phyloP scores from a whole-genome alignment of 1,140 invertebrate genomes.

The Theocolax elegans region DNA sequence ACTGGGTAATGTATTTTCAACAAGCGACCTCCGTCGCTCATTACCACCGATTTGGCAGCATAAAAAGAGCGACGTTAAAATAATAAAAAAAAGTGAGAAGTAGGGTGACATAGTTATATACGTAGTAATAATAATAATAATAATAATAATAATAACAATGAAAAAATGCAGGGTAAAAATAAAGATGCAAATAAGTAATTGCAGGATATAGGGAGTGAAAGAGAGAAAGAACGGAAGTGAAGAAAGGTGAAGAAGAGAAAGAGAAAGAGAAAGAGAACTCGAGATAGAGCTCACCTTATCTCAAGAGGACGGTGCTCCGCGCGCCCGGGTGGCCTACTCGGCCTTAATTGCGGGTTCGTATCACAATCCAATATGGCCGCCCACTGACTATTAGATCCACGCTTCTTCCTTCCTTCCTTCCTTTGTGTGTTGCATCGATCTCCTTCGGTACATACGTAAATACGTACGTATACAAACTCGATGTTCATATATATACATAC shows the following conservation, averaged over 20 bases:
- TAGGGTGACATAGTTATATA: background rate
- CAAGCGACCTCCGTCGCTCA: too few relatives aligned
- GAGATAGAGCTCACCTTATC: constrained; percentile 59
- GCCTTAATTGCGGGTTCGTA: constrained; percentile 66
- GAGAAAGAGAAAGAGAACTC: background rate
- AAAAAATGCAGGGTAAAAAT: background rate
- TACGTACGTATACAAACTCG: too few relatives aligned
- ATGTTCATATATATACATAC: background rate
- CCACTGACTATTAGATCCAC: constrained; percentile 57
- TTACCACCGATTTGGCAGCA: too few relatives aligned
- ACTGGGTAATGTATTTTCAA: too few relatives aligned
- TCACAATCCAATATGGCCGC: constrained; percentile 68
- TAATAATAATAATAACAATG: too few relatives aligned
- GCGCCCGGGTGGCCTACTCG: constrained; percentile 67
- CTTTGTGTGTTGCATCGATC: too few relatives aligned
- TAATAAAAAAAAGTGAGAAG: background rate
- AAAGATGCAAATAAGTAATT: background rate
- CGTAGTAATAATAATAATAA: background rate
- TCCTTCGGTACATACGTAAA: too few relatives aligned
- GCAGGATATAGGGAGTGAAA: background rate
- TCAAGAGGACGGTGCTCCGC: constrained; percentile 46
- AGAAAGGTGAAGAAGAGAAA: constrained; percentile 7
- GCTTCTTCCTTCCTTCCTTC: constrained; percentile 43
- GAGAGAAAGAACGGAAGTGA: background rate
- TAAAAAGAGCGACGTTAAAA: too few relatives aligned